A percentile compares a stretch with the other conserved stretches of the same genome.
Evolutionary conservation across 2,888 invertebrate species (phyloP).

Genomic region (Megastigmus dorsalis): DNA sequence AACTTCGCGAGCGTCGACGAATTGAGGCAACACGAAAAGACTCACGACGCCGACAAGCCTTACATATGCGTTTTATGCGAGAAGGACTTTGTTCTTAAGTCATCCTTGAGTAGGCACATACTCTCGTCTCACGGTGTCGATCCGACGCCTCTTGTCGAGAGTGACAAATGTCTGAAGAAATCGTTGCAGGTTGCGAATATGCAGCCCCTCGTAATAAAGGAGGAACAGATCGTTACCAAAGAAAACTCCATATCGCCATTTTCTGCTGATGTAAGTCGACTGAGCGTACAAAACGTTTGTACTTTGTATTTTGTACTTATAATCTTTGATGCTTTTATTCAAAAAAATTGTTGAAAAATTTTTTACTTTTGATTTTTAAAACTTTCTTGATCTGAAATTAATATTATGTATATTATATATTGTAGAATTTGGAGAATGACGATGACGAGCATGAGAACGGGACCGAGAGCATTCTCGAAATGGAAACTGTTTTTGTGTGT

Average conservation of each 20-base stretch:
- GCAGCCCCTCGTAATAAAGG: conserved; percentile 61
- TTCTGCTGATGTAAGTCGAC: conserved; percentile 58
- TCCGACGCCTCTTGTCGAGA: conserved; percentile 71
- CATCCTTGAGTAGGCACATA: conserved; percentile 76
- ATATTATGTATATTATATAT: background rate
- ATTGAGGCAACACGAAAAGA: conserved; percentile 68
- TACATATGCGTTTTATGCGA: conserved; percentile 77
- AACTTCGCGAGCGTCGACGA: conserved; percentile 66
- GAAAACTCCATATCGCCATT: conserved; percentile 59
- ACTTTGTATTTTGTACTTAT: background rate
- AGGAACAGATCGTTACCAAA: conserved; percentile 68
- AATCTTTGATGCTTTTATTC: background rate
- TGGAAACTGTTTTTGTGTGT: conserved; percentile 75
- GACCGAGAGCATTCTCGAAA: conserved; percentile 71
- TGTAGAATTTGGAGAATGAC: conserved; percentile 60
- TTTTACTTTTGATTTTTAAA: background rate
- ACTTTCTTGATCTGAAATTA: background rate
- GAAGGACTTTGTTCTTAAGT: conserved; percentile 73
- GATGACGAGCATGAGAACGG: conserved; percentile 66
- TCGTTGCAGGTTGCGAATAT: conserved; percentile 56
- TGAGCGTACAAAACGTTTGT: too few species aligned
- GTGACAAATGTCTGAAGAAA: conserved; percentile 68
- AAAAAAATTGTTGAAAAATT: background rate
- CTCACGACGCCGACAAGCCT: conserved; percentile 70
- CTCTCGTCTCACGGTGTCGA: conserved; percentile 76